A percentile compares a stretch with the other conserved stretches of the same genome.
These are phyloP conservation scores for Denticeps clupeoides DNA, from an alignment of 2,797 vertebrate species.

Conservation along the genomic window DNA sequence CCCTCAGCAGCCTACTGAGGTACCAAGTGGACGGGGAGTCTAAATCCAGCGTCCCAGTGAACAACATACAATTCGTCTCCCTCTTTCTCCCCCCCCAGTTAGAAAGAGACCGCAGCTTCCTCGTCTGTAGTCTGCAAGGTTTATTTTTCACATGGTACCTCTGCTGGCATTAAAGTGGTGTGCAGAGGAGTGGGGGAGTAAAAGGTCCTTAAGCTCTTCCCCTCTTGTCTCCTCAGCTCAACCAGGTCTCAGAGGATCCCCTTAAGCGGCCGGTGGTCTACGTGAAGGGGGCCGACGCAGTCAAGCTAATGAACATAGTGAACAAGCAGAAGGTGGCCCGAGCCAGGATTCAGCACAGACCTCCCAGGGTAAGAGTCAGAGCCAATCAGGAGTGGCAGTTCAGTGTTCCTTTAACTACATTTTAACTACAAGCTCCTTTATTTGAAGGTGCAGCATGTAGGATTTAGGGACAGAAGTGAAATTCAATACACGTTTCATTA, in stretches of 20 bases:
- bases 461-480: too few species aligned
- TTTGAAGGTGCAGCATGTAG: too few species aligned
- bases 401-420: neutral
- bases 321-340: constrained; percentile 98
- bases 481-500: too few species aligned
- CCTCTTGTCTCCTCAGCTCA: constrained; percentile 58
- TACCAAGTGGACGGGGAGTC: constrained; percentile 16
- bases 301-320: constrained; percentile 97
- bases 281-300: constrained; percentile 89
- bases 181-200: too few species aligned
- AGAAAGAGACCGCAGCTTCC: constrained; percentile 39
- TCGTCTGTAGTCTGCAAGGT: constrained; percentile 34
- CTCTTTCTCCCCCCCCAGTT: neutral
- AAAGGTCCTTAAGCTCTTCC: too few species aligned
- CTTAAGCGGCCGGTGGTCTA: constrained; percentile 97
- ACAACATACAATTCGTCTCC: constrained; percentile 40
- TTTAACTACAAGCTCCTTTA: too few species aligned
- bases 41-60: constrained; percentile 34
- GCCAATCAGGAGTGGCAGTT: neutral
- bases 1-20: constrained; percentile 34
- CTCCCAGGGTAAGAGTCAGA: constrained; percentile 84
- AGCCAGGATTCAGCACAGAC: constrained; percentile 90
- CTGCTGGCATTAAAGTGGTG: too few species aligned
- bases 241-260: constrained; percentile 86
- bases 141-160: constrained; percentile 20